A percentile compares a stretch with the other conserved stretches of the same genome.
phyloP scores from a whole-genome alignment of 2,888 invertebrate species.

The Tipula confusa region DNA sequence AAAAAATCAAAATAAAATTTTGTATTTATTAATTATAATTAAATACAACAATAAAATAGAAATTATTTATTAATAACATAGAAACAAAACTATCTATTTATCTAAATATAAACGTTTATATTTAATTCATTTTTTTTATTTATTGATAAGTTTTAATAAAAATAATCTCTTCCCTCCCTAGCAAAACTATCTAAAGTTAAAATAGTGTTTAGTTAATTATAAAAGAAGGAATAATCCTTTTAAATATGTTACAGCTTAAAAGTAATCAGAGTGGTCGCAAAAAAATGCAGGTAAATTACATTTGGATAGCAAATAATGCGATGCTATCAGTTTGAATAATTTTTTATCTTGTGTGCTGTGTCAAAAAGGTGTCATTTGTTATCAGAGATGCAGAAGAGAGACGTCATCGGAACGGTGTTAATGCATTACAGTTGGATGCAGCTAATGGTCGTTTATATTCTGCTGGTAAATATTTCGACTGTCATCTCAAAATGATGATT shows the following conservation, averaged over 20 bases:
- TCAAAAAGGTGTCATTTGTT: conserved; percentile 85
- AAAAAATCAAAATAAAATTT: conserved; percentile 16
- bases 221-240: neutral
- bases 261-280: conserved; percentile 50
- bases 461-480: conserved; percentile 52
- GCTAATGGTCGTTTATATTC: conserved; percentile 84
- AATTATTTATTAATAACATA: neutral
- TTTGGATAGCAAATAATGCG: conserved; percentile 20
- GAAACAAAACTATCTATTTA: neutral
- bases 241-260: conserved; percentile 50
- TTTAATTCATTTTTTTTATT: neutral
- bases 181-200: neutral
- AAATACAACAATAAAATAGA: neutral
- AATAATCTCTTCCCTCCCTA: neutral
- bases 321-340: neutral
- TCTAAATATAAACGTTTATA: neutral
- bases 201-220: neutral
- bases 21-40: neutral
- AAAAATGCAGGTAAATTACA: conserved; percentile 53
- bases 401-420: conserved; percentile 91
- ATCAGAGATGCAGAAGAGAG: conserved; percentile 94
- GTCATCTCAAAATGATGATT: neutral
- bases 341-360: neutral
- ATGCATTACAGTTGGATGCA: conserved; percentile 90
- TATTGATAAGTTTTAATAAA: neutral